Conservation (phyloP, 1,140 invertebrate species). For the Leptestheria dahalacensis region DNA sequence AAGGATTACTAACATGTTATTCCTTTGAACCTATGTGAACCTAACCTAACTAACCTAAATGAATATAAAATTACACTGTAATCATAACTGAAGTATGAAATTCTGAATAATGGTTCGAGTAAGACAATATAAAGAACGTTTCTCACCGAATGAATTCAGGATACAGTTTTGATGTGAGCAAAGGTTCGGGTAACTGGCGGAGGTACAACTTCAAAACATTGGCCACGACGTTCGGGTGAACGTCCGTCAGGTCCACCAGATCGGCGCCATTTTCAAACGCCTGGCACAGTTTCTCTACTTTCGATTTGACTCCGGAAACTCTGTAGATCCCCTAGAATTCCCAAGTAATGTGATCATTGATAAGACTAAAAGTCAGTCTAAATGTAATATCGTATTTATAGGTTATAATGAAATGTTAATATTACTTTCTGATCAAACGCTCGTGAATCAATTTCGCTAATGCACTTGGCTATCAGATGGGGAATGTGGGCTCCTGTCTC, state of each 20-base stretch:
- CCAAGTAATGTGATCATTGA: too few relatives aligned
- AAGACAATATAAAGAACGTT: too few relatives aligned
- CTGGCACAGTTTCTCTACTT: conserved; percentile 41
- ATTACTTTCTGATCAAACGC: conserved; percentile 37
- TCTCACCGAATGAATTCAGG: conserved; percentile 39
- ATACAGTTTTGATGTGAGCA: conserved; percentile 39
- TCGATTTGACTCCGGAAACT: conserved; percentile 42
- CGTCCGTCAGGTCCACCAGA: conserved; percentile 35
- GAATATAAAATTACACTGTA: background rate
- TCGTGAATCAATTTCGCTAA: conserved; percentile 37
- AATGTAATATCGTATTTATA: too few relatives aligned
- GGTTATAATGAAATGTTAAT: conserved; percentile 1
- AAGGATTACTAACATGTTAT: too few relatives aligned
- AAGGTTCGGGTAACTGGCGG: conserved; percentile 40
- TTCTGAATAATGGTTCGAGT: background rate
- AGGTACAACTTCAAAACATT: conserved; percentile 44
- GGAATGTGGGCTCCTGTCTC: conserved; percentile 34
- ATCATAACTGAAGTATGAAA: background rate
- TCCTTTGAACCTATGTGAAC: too few relatives aligned
- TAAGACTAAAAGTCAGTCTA: too few relatives aligned
- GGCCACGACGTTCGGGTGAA: conserved; percentile 42
- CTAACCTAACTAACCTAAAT: background rate
- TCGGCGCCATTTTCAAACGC: conserved; percentile 38
- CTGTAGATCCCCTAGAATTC: conserved; percentile 44
- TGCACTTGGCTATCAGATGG: conserved; percentile 36